Percentiles rank a stretch among this genome's conserved stretches.
Conservation (phyloP, 2,797 vertebrate genomes). For the Acridotheres tristis region DNA sequence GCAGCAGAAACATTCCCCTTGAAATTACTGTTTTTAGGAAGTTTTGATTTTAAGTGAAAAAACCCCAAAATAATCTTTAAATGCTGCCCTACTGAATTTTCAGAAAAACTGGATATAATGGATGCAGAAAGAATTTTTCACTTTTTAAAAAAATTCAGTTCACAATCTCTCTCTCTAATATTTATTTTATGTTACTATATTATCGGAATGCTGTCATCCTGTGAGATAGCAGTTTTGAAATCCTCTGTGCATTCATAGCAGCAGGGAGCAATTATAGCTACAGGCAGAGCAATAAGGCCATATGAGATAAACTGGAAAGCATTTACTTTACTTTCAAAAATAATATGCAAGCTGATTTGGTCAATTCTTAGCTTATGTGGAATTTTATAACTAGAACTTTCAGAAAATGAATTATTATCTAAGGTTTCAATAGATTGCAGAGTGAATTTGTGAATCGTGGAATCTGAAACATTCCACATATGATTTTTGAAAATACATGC, state of each 20-base stretch:
- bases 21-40: not conserved
- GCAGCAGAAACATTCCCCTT: not conserved
- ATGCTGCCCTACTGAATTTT: conserved; percentile 2
- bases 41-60: not conserved
- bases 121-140: not conserved
- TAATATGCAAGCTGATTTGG: conserved; percentile 15
- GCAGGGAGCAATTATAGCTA: not conserved
- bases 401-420: not conserved
- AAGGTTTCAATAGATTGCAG: not conserved
- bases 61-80: not conserved
- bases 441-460: not conserved
- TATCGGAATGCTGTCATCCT: conserved; percentile 22
- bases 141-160: not conserved
- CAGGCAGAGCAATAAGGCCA: conserved; percentile 27
- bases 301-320: conserved; percentile 65
- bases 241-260: not conserved
- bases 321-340: conserved; percentile 45
- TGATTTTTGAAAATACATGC: not conserved
- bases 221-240: conserved; percentile 37
- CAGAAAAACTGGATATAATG: not conserved
- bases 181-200: not conserved
- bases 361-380: conserved; percentile 3
- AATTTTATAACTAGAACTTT: not conserved
- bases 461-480: not conserved
- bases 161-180: conserved; percentile 6